Percentiles rank a stretch among this genome's conserved stretches.
phyloP scores from a whole-genome alignment of 2,888 invertebrate species.

The Agrotis puta region DNA sequence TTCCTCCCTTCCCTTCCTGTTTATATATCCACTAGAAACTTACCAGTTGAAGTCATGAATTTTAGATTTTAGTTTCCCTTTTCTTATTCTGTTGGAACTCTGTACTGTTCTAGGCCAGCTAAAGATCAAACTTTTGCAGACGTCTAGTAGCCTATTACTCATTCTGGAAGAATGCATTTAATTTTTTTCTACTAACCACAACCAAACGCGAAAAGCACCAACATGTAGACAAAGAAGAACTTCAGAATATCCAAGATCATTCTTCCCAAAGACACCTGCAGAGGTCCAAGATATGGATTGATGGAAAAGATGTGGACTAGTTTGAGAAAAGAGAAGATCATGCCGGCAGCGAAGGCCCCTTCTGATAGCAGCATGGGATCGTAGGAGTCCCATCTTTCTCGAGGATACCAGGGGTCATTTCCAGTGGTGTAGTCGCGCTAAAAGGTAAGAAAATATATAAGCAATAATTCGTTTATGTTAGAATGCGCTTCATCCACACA shows the following conservation, averaged over 20 bases:
- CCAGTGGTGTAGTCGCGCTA: constrained; percentile 93
- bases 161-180: no score
- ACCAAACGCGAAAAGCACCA: constrained; percentile 98
- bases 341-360: constrained; percentile 98
- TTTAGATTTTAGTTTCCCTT: no score
- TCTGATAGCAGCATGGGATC: constrained; percentile 98
- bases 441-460: background rate
- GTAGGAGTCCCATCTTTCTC: constrained; percentile 98
- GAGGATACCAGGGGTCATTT: constrained; percentile 95
- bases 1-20: no score
- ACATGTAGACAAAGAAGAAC: constrained; percentile 98
- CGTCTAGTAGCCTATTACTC: no score
- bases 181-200: constrained; percentile 93
- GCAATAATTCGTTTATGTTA: no score
- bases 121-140: no score
- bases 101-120: no score
- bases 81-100: no score
- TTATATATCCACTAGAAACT: no score
- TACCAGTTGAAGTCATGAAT: no score
- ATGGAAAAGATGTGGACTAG: constrained; percentile 99
- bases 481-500: no score
- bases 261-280: constrained; percentile 97
- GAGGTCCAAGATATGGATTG: constrained; percentile 98
- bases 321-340: constrained; percentile 98
- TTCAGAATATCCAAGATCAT: constrained; percentile 99